These are phyloP conservation scores for Trichechus manatus DNA, from an alignment of 2,113 vertebrate species.

Conservation along the genomic window DNA sequence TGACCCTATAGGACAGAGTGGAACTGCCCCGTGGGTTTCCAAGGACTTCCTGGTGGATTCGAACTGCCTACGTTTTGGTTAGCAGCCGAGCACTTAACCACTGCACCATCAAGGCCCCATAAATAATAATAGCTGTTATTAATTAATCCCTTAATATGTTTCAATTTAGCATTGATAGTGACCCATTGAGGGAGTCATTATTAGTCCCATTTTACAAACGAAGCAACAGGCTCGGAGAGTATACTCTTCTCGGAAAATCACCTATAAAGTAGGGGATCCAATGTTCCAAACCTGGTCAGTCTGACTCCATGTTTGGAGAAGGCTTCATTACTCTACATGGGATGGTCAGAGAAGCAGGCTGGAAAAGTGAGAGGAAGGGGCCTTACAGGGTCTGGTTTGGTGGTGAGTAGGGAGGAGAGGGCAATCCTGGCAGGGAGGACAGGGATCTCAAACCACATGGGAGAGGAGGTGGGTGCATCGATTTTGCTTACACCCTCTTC, in stretches of 20 bases:
- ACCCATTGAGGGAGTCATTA: background rate
- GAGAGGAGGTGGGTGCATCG: background rate
- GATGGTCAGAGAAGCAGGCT: background rate
- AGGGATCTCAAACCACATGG: background rate
- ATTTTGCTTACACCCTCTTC: background rate
- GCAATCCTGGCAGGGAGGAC: background rate
- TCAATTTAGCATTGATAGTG: conserved; percentile 17
- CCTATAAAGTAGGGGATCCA: background rate
- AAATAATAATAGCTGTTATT: background rate
- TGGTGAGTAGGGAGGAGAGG: accelerated
- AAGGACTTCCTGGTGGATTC: too few species aligned
- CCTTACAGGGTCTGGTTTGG: background rate
- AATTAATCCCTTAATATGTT: conserved; percentile 39
- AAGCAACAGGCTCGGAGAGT: background rate
- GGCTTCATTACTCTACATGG: background rate
- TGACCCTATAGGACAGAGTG: too few species aligned
- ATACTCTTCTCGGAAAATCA: background rate
- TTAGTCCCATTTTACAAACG: background rate
- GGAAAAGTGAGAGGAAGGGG: background rate
- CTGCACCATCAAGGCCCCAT: too few species aligned
- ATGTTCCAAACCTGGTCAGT: background rate
- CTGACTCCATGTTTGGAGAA: background rate
- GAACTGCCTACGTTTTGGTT: too few species aligned
- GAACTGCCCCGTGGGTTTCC: too few species aligned
- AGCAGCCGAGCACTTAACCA: too few species aligned